Conservation (phyloP, 2,797 vertebrate species). For the Hemitrygon akajei region DNA sequence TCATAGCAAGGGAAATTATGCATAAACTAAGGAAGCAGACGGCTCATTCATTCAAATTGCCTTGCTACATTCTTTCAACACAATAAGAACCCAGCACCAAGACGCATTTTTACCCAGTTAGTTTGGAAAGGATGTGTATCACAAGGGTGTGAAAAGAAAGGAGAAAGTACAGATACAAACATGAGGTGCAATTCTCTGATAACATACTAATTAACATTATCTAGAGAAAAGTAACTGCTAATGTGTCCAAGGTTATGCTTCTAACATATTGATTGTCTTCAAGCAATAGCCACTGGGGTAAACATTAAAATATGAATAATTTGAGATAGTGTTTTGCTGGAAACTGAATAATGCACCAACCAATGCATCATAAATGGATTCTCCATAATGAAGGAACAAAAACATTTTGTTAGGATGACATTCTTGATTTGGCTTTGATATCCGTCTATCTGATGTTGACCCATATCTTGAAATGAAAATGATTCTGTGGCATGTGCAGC, state of each 20-base stretch:
- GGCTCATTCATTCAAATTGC: neutral
- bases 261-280: slow-evolving; percentile 15
- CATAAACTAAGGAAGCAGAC: neutral
- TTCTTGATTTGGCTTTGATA: neutral
- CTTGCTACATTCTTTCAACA: neutral
- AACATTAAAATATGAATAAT: slow-evolving; percentile 37
- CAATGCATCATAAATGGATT: slow-evolving; percentile 23
- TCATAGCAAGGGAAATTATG: neutral
- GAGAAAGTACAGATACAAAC: neutral
- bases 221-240: slow-evolving; percentile 5
- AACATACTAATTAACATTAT: slow-evolving; percentile 22
- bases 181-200: slow-evolving; percentile 22
- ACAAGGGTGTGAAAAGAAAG: neutral
- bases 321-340: slow-evolving; percentile 20
- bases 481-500: slow-evolving; percentile 5
- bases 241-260: neutral
- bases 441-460: slow-evolving; percentile 27
- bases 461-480: slow-evolving; percentile 23
- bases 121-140: neutral
- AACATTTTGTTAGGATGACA: slow-evolving; percentile 2
- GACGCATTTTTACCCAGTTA: neutral
- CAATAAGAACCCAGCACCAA: neutral
- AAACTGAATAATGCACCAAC: slow-evolving; percentile 18
- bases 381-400: neutral
- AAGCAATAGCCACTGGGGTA: slow-evolving; percentile 31